A percentile compares a stretch with the other conserved stretches of the same genome.
phyloP scores from a whole-genome alignment of 2,797 vertebrate genomes.

The Bradypus variegatus region DNA sequence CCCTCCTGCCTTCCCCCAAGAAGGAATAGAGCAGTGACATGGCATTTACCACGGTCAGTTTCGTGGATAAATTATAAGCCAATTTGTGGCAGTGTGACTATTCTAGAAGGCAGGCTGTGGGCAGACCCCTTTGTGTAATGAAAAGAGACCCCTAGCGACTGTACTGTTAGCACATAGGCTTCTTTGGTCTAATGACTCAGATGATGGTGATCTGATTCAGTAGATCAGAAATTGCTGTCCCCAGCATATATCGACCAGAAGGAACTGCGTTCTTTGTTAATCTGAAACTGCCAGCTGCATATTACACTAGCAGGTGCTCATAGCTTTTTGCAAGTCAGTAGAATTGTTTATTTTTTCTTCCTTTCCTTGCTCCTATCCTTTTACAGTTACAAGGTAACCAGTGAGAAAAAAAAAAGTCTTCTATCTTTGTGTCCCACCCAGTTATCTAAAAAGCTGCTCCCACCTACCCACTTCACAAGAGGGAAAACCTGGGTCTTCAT shows the following conservation, averaged over 20 bases:
- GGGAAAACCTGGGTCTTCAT: neutral
- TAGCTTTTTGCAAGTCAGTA: constrained; percentile 43
- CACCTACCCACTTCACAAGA: neutral
- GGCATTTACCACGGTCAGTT: constrained; percentile 30
- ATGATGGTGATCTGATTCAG: constrained; percentile 60
- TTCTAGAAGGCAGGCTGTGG: constrained; percentile 45
- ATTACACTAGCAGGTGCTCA: constrained; percentile 47
- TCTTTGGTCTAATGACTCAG: constrained; percentile 46
- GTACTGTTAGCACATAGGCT: constrained; percentile 19
- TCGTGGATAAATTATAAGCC: constrained; percentile 30
- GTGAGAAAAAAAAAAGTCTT: neutral
- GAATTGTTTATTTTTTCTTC: constrained; percentile 49
- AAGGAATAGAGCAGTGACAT: constrained; percentile 20
- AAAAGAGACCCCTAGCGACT: constrained; percentile 7
- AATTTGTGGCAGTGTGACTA: constrained; percentile 2
- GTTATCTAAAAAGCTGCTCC: constrained; percentile 1
- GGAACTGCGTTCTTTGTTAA: constrained; percentile 55
- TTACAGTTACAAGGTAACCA: neutral
- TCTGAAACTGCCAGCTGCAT: constrained; percentile 47
- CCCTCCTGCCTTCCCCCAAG: neutral
- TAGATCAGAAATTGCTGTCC: constrained; percentile 57
- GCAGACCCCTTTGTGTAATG: constrained; percentile 26
- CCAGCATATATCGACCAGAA: constrained; percentile 54
- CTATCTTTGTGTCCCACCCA: neutral
- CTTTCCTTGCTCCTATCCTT: constrained; percentile 16